Percentiles rank a stretch among this genome's conserved stretches.
These are phyloP conservation scores for Gobionotothen gibberifrons DNA, from an alignment of 2,797 vertebrate genomes.

Conservation along the genomic window DNA sequence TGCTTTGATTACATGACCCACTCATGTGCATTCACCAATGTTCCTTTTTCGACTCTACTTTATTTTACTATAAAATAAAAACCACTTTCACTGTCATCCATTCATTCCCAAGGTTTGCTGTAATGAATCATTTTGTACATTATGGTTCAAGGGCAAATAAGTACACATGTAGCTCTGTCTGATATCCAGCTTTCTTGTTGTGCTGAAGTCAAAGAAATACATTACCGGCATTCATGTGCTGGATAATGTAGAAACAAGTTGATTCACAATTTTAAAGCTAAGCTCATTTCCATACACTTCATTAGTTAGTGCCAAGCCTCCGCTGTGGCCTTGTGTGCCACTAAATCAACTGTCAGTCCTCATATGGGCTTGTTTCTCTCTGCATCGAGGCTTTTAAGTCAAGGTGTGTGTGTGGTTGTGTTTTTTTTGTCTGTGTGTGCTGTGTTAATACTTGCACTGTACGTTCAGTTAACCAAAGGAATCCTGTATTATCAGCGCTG, in stretches of 20 bases:
- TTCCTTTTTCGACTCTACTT: constrained; percentile 12
- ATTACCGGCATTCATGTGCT: constrained; percentile 34
- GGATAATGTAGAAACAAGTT: constrained; percentile 58
- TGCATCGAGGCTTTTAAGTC: constrained; percentile 38
- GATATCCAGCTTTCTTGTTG: constrained; percentile 31
- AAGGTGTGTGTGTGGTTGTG: constrained; percentile 11
- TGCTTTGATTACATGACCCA: constrained; percentile 53
- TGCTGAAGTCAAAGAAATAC: constrained; percentile 45
- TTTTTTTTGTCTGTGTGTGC: constrained; percentile 23
- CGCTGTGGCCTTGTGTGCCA: constrained; percentile 46
- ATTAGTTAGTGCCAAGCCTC: constrained; percentile 57
- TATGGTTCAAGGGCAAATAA: constrained; percentile 56
- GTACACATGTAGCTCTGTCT: constrained; percentile 27
- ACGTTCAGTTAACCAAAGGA: constrained; percentile 37
- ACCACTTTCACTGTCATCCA: constrained; percentile 44
- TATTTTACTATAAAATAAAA: constrained; percentile 42
- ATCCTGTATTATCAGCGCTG: constrained; percentile 37
- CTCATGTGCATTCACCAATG: constrained; percentile 36
- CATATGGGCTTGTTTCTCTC: constrained; percentile 27
- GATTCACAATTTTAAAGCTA: constrained; percentile 54
- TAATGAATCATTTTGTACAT: constrained; percentile 60
- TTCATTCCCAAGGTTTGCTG: constrained; percentile 56
- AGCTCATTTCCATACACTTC: constrained; percentile 65
- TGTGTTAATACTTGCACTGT: constrained; percentile 19
- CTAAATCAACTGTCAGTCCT: constrained; percentile 66